Conservation (phyloP, 2,113 vertebrate species). For the rat (Rattus norvegicus) region GRCr8 NC_086029.1:65215001-65215500, state of each 20-base stretch:
- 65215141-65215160: not conserved
- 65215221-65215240: not conserved
- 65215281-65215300: not conserved
- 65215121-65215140: not conserved
- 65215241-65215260: not conserved
- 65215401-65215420: conserved; percentile 7
- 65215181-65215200: not conserved
- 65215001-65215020: fast-evolving
- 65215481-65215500: conserved; percentile 52
- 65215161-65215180: not conserved
- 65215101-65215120: not conserved
- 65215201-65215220: not conserved
- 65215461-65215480: conserved; percentile 34
- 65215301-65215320: not conserved
- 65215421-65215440: conserved; percentile 20
- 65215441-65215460: conserved; percentile 10
- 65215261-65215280: not conserved
- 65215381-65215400: conserved; percentile 13
- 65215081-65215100: not conserved
- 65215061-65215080: not conserved
- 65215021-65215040: not conserved
- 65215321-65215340: not conserved
- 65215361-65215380: not conserved
- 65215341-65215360: conserved; percentile 1
- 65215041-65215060: not conserved